Conservation (phyloP, 1,140 invertebrate species). For the Bathynomus jamesi region DNA sequence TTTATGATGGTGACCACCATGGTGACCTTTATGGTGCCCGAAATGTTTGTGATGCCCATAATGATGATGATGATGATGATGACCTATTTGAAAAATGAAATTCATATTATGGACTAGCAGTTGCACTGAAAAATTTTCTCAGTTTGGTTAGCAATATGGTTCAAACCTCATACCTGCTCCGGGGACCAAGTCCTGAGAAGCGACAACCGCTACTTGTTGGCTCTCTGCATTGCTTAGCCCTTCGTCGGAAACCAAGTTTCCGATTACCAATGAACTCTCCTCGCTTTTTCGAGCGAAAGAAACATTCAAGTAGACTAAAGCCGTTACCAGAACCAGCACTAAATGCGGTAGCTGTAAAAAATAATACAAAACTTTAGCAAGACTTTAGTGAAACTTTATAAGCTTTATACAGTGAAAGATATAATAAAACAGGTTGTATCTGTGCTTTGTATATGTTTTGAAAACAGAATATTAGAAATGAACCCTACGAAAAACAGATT, state of each 20-base stretch:
- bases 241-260: background rate
- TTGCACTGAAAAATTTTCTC: too few relatives aligned
- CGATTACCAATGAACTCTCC: background rate
- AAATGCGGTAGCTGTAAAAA: background rate
- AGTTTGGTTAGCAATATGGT: too few relatives aligned
- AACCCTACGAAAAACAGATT: too few relatives aligned
- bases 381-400: too few relatives aligned
- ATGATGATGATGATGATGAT: conserved; percentile 38
- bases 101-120: too few relatives aligned
- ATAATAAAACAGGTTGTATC: too few relatives aligned
- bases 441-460: too few relatives aligned
- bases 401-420: too few relatives aligned
- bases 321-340: background rate
- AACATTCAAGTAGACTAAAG: background rate
- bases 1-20: conserved; percentile 28
- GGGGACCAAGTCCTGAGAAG: background rate
- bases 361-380: too few relatives aligned
- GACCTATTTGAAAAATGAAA: too few relatives aligned
- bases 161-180: background rate
- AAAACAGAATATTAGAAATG: too few relatives aligned
- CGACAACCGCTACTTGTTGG: background rate
- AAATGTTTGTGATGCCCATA: conserved; percentile 22
- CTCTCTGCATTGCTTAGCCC: background rate
- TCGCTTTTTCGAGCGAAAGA: background rate
- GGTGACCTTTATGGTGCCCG: conserved; percentile 15